Conservation (phyloP, 2,888 invertebrate species). For the Phymatocera aterrima region DNA sequence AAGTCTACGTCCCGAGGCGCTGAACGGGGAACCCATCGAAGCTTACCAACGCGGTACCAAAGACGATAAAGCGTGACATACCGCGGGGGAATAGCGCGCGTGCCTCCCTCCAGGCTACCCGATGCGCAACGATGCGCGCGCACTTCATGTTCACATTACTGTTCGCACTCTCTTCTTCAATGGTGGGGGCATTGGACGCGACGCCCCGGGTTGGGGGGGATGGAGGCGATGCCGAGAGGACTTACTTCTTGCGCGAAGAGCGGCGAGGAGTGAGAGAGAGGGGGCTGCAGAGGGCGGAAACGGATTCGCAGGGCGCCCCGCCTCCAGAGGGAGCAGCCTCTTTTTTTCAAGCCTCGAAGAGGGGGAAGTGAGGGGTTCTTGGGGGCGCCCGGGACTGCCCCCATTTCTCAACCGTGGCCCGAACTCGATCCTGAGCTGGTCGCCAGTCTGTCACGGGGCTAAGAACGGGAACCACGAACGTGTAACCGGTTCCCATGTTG, state of each 20-base stretch:
- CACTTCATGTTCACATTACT: slow-evolving; percentile 64
- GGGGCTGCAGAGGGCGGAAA: slow-evolving; percentile 65
- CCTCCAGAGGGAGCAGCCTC: slow-evolving; percentile 69
- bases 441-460: slow-evolving; percentile 74
- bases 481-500: slow-evolving; percentile 68
- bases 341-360: slow-evolving; percentile 61
- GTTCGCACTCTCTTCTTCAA: slow-evolving; percentile 48
- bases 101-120: slow-evolving; percentile 57
- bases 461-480: slow-evolving; percentile 73
- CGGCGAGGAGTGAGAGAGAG: slow-evolving; percentile 58
- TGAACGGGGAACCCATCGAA: slow-evolving; percentile 23
- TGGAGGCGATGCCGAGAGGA: slow-evolving; percentile 56
- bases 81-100: slow-evolving; percentile 55
- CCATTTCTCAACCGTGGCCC: slow-evolving; percentile 61
- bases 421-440: slow-evolving; percentile 64
- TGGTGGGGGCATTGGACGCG: slow-evolving; percentile 60
- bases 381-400: slow-evolving; percentile 50
- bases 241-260: too few species aligned
- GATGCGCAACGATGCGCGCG: slow-evolving; percentile 63
- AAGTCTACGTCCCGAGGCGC: not conserved
- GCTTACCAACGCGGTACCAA: not conserved
- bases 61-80: slow-evolving; percentile 43
- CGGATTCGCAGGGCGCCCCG: slow-evolving; percentile 59
- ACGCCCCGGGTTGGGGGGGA: slow-evolving; percentile 48
- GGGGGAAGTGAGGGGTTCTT: slow-evolving; percentile 45